Evolutionary conservation across 2,888 invertebrate genomes (phyloP).

Genomic region (Archips crataeganus): DNA sequence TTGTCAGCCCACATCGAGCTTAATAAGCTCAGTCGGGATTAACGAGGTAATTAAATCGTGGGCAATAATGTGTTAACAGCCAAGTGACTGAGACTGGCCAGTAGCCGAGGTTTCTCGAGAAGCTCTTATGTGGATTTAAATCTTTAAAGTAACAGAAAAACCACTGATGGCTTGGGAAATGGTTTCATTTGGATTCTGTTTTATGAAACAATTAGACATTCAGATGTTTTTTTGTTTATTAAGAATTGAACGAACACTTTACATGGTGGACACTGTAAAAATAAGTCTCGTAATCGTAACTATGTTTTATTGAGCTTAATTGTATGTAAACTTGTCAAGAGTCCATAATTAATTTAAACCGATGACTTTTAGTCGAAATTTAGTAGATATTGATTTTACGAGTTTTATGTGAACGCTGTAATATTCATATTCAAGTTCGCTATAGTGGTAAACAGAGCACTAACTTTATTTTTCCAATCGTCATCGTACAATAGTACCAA

Average conservation of each 20-base stretch:
- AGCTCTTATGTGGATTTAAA: not conserved
- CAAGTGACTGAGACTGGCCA: slow-evolving; percentile 44
- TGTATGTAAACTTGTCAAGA: not conserved
- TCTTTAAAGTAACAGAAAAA: not conserved
- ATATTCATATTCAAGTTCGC: no score
- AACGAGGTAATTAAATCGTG: slow-evolving; percentile 76
- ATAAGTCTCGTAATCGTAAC: not conserved
- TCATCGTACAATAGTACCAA: slow-evolving; percentile 47
- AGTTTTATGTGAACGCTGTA: no score
- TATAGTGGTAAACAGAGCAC: not conserved
- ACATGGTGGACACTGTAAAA: not conserved
- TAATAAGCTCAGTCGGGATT: slow-evolving; percentile 62
- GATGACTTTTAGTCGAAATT: not conserved
- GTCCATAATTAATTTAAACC: not conserved
- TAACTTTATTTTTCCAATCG: slow-evolving; percentile 22
- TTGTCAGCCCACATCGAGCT: slow-evolving; percentile 43
- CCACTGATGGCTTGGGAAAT: not conserved
- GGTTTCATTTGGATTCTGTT: not conserved
- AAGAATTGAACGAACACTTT: no score
- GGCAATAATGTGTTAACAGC: slow-evolving; percentile 72
- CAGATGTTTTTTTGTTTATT: no score
- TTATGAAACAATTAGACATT: no score
- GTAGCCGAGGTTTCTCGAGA: slow-evolving; percentile 1
- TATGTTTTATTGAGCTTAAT: not conserved
- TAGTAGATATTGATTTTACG: no score